phyloP scores from a whole-genome alignment of 2,888 invertebrate genomes.

The Eilema caniola region DNA sequence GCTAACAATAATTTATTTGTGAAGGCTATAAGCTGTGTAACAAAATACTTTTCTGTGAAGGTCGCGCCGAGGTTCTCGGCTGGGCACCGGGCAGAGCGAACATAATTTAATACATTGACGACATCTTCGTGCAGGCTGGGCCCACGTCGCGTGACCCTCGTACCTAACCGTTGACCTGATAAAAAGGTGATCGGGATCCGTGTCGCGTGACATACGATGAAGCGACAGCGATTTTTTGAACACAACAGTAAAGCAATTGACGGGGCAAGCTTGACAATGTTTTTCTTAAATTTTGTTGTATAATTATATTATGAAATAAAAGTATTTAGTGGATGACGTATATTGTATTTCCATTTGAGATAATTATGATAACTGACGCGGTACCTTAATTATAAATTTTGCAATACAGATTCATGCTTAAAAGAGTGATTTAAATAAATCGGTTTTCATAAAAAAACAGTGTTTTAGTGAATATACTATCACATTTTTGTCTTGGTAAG shows the following conservation, averaged over 20 bases:
- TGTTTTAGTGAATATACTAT: no score
- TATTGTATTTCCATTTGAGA: no score
- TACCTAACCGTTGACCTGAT: conserved; percentile 75
- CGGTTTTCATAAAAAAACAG: no score
- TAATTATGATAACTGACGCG: no score
- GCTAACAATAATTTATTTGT: conserved; percentile 11
- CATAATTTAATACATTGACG: conserved; percentile 63
- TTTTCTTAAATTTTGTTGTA: no score
- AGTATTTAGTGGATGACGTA: no score
- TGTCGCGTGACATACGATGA: conserved; percentile 12
- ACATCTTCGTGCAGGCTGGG: conserved; percentile 53
- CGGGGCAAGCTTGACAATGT: no score
- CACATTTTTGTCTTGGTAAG: no score
- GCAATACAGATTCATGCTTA: no score
- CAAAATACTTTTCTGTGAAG: conserved; percentile 16
- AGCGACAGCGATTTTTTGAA: conserved; percentile 26
- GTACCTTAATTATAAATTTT: no score
- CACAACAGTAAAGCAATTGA: neutral
- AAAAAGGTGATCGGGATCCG: conserved; percentile 63
- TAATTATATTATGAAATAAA: no score
- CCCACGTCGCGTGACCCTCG: conserved; percentile 68
- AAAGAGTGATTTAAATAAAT: no score
- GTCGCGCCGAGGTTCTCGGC: conserved; percentile 13
- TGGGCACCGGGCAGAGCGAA: conserved; percentile 35
- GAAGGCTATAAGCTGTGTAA: conserved; percentile 21